Conservation (phyloP, 2,888 invertebrate species). For the Nebria brevicollis region DNA sequence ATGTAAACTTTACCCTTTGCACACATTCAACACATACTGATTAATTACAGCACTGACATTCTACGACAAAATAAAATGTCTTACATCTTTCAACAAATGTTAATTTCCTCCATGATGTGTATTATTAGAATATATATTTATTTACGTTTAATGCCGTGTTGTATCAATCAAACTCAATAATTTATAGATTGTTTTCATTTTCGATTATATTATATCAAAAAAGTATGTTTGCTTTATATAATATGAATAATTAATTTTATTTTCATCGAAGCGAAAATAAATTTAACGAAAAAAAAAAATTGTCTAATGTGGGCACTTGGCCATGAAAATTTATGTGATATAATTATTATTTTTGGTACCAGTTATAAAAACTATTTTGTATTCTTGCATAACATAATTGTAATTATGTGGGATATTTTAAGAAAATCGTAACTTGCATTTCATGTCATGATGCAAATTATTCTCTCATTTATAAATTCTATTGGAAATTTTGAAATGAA, state of each 20-base stretch:
- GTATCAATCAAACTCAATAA: neutral
- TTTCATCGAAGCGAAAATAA: neutral
- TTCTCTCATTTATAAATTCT: no score
- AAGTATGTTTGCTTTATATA: neutral
- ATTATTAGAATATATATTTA: conserved; percentile 8
- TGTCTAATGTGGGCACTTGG: conserved; percentile 12
- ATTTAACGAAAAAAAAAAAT: conserved; percentile 3
- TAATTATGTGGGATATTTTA: neutral
- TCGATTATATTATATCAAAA: neutral
- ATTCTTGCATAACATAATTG: neutral
- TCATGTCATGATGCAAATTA: no score
- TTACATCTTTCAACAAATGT: neutral
- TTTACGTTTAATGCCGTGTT: neutral
- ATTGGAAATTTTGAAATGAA: no score
- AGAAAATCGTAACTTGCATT: no score
- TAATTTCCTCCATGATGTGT: neutral
- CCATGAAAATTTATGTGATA: conserved; percentile 18
- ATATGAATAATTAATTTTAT: conserved; percentile 4
- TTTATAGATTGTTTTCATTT: neutral
- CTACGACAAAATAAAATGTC: conserved; percentile 9
- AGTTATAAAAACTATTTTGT: conserved; percentile 6
- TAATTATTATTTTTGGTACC: conserved; percentile 13
- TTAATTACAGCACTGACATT: conserved; percentile 14
- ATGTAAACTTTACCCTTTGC: conserved; percentile 12
- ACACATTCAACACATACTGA: neutral